Evolutionary conservation across 2,113 vertebrate genomes (phyloP).

Genomic region (Hoplias malabaricus): DNA sequence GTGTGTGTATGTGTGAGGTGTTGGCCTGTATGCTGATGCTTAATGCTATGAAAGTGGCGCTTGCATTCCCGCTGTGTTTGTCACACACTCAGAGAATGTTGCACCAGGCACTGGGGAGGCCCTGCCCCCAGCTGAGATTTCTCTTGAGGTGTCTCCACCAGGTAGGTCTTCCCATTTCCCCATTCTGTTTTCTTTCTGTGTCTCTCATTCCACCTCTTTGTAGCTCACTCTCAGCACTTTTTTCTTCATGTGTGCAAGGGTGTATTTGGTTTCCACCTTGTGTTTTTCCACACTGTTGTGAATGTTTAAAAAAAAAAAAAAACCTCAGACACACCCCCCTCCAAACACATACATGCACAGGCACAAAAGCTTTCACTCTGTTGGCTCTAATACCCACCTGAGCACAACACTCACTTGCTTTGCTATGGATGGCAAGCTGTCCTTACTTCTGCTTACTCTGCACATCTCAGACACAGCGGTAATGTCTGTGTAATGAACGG

Average conservation of each 20-base stretch:
- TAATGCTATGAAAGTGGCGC: slow-evolving; percentile 64
- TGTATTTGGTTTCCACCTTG: slow-evolving; percentile 47
- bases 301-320: slow-evolving; percentile 5
- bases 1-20: slow-evolving; percentile 35
- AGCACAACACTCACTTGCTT: background rate
- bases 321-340: background rate
- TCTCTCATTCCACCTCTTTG: background rate
- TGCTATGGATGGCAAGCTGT: slow-evolving; percentile 30
- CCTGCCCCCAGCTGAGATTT: slow-evolving; percentile 68
- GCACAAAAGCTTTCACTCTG: slow-evolving; percentile 10
- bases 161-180: slow-evolving; percentile 64
- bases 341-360: background rate
- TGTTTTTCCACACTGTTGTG: slow-evolving; percentile 52
- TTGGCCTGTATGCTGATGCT: slow-evolving; percentile 59
- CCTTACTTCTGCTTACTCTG: slow-evolving; percentile 29
- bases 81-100: slow-evolving; percentile 76
- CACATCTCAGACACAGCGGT: background rate
- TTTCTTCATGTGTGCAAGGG: slow-evolving; percentile 64
- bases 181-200: background rate
- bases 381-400: slow-evolving; percentile 48
- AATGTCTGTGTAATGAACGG: background rate
- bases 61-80: slow-evolving; percentile 74
- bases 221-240: slow-evolving; percentile 52
- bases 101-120: slow-evolving; percentile 67
- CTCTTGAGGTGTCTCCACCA: slow-evolving; percentile 73